Base-by-base conservation (phyloP, 64 coral and sea anemone species). In the Astreopora myriophthalma region DNA sequence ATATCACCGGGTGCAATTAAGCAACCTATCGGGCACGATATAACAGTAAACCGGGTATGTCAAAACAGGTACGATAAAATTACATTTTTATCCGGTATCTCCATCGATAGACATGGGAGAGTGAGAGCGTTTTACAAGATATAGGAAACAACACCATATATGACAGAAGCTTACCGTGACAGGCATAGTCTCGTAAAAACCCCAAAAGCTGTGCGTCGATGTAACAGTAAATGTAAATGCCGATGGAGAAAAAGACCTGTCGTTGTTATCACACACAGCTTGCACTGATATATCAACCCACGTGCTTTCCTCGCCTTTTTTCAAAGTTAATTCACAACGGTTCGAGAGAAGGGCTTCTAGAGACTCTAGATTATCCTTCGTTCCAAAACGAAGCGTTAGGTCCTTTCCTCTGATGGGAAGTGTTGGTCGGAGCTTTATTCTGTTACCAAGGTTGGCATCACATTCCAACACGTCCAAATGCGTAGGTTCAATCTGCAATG, bases 361-460 rank as follows among this genome's bases (percentile, higher is more conserved):
- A n/a, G 1, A 29, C 1, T 19, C 28, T 2, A 9, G 0, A 29
- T 24, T 33, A 8, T 19, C 11, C 3, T 29, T 0, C 17, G 48
- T 82, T 33, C 63, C 76, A 48, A 48, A 48, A 11, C 3, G 12
- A 37, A 75, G 0, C 1, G 2, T 6, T 3, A 75, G 6, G 13
- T 42, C 20, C 1, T 19, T 34, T 1, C 37, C 20, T 2, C 73
- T 36, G 37, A 90, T 46, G 29, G 88, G 88, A 34, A 90, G n/a
- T 1, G 88, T 90, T 71, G 88, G 88, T 11, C 75, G 34, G 4
- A 90, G 48, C 33, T 39, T 89, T 31, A 91, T 79, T 35, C 13
- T 82, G 20, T 80, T 25, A 8, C 0, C 2, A 29, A 33, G 36
- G n/a, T 35, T 67, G 29, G 58, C 48, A 13, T 91, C 28, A 65